Evolutionary conservation across 2,113 vertebrate species (phyloP).

Genomic region (Cottus gobio): DNA sequence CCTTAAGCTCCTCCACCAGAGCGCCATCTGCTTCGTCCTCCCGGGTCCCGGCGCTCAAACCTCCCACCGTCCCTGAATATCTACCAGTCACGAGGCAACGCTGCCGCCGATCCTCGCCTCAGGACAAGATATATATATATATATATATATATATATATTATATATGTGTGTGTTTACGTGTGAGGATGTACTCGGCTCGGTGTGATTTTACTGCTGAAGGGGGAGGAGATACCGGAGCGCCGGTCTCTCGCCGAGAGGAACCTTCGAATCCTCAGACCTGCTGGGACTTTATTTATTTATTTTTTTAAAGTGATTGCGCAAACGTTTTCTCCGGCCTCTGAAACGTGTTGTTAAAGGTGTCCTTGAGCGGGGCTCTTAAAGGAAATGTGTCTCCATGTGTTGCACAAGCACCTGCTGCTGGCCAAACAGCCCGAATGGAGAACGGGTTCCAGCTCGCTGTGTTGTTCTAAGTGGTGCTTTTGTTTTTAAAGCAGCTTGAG

Average conservation of each 20-base stretch:
- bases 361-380: constrained; percentile 64
- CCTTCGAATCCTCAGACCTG: constrained; percentile 21
- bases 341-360: constrained; percentile 16
- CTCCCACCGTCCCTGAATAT: background rate
- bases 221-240: constrained; percentile 23
- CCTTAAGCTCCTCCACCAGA: constrained; percentile 8
- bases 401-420: constrained; percentile 55
- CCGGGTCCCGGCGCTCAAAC: background rate
- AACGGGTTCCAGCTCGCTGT: constrained; percentile 34
- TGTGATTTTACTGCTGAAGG: constrained; percentile 14
- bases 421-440: constrained; percentile 51
- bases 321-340: background rate
- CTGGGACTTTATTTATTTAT: constrained; percentile 40
- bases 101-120: background rate
- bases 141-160: too few species aligned
- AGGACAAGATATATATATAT: background rate
- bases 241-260: background rate
- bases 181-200: background rate
- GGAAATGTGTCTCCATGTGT: constrained; percentile 39
- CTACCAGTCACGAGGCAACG: constrained; percentile 11
- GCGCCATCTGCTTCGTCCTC: background rate
- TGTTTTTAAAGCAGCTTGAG: constrained; percentile 26
- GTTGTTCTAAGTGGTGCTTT: constrained; percentile 15
- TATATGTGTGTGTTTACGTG: too few species aligned
- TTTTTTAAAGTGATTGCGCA: constrained; percentile 26